Conservation (phyloP, 2,888 invertebrate species). For the Oegoconia quadripuncta region DNA sequence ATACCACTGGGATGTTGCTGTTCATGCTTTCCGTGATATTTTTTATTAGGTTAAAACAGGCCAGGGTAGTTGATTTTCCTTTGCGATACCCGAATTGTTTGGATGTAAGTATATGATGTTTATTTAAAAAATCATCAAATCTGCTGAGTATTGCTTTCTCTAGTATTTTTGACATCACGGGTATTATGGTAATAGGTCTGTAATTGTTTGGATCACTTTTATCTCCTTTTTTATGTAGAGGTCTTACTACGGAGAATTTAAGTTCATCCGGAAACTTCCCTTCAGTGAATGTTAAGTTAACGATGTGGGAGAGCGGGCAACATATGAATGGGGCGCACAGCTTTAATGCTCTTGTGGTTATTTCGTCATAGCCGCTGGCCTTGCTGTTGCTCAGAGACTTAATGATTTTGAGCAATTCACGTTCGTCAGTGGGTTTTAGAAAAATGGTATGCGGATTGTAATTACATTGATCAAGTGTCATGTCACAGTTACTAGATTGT, state of each 20-base stretch:
- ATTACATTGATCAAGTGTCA: no score
- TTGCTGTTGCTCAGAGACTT: slow-evolving; percentile 7
- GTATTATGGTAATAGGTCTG: slow-evolving; percentile 13
- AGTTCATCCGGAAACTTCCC: slow-evolving; percentile 3
- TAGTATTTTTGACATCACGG: no score
- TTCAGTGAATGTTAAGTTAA: slow-evolving; percentile 8
- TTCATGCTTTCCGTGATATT: slow-evolving; percentile 3
- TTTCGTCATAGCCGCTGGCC: slow-evolving; percentile 7
- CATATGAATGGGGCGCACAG: slow-evolving; percentile 7
- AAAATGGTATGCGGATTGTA: no score
- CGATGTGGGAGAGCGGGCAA: not conserved
- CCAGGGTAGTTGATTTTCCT: slow-evolving; percentile 4
- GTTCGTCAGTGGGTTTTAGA: not conserved
- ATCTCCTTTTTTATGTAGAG: slow-evolving; percentile 14
- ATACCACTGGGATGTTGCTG: slow-evolving; percentile 6
- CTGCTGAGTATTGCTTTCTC: slow-evolving; percentile 13
- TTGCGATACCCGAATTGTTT: slow-evolving; percentile 14
- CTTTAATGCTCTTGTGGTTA: slow-evolving; percentile 8
- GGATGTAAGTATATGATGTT: slow-evolving; percentile 11
- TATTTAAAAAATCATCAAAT: slow-evolving; percentile 13
- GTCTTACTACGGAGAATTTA: slow-evolving; percentile 11
- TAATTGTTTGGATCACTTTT: slow-evolving; percentile 10
- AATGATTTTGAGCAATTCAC: slow-evolving; percentile 5
- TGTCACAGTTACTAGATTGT: no score
- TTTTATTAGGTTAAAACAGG: slow-evolving; percentile 9